Base-by-base conservation (phyloP, 2,888 invertebrate species). In the Tetanocera ferruginea region DNA sequence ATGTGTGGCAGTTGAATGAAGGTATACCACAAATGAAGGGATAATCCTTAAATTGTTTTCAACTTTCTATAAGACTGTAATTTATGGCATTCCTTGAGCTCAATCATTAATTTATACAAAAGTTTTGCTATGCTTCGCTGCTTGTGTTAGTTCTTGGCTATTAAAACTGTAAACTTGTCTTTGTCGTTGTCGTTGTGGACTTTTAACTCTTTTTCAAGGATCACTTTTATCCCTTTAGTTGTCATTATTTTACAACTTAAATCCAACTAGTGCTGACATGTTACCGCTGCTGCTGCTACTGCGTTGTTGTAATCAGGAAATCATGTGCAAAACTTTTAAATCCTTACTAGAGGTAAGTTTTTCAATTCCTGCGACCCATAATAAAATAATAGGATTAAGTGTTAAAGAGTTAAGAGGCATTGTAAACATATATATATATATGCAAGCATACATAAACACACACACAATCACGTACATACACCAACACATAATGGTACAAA, bases 371-470 rank as follows among this genome's bases (percentile, higher is more conserved):
- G 49, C 73, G 49, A 73, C 73, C 28, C 81, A 81, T 85, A 85
- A 84, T 84, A 84, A 85, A 84, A 83, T 84, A 85, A 85, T 84
- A 83, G 84, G 84, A 84, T 84, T 84, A 84, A 83, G 81, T 81
- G 74, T 80, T 77, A 78, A 80, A 57, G 34, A 19, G 34, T 34
- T 25, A 34, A n/a, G 49, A 17, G 28, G 37, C 23, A 70, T 17
- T 55, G 49, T 23, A 75, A 72, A 79, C 67, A 73, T 76, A 77
- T 76, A 52, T 76, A 67, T 34, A 72, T 23, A 67, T 19, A 51
- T 28, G 11, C 60, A 51, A 25, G 11, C 25, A 17, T 37, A 43
- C 19, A 14, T 34, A 69, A 28, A 51, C 37, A 25, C 28, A 52
- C 66, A 75, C 31, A 31, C 71, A 28, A 3, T 14, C 31, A 51